A percentile compares a stretch with the other conserved stretches of the same genome.
phyloP scores from a whole-genome alignment of 1,140 invertebrate species.

The Drosophila bipectinata region DNA sequence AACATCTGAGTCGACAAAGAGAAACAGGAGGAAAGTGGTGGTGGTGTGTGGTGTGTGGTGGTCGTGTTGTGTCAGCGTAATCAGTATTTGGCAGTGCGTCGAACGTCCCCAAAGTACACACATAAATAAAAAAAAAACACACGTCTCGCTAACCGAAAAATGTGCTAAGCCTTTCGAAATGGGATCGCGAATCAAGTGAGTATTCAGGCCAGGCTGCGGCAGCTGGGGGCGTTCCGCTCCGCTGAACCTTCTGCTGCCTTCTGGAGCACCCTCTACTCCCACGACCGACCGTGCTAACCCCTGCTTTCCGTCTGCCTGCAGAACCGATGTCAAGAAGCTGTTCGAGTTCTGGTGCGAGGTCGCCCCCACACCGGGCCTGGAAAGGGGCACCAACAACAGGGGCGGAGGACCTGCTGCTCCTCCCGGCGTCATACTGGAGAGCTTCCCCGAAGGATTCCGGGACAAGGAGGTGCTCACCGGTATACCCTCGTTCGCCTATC shows the following conservation, averaged over 20 bases:
- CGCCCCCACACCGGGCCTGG: slow-evolving; percentile 85
- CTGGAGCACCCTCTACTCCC: slow-evolving; percentile 22
- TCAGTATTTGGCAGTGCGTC: slow-evolving; percentile 59
- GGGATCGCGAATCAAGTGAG: slow-evolving; percentile 82
- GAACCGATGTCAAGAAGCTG: slow-evolving; percentile 91
- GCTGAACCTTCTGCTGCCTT: slow-evolving; percentile 25
- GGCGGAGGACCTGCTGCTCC: slow-evolving; percentile 80
- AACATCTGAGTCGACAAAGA: slow-evolving; percentile 40
- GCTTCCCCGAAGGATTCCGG: slow-evolving; percentile 89
- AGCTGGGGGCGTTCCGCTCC: slow-evolving; percentile 74
- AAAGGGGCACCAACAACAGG: slow-evolving; percentile 63
- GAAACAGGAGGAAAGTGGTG: slow-evolving; percentile 50
- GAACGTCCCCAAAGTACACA: slow-evolving; percentile 32
- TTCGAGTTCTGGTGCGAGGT: slow-evolving; percentile 94
- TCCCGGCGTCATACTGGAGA: slow-evolving; percentile 87
- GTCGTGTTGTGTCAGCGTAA: slow-evolving; percentile 23
- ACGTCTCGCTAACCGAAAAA: slow-evolving; percentile 49
- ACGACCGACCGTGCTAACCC: slow-evolving; percentile 11
- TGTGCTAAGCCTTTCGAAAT: slow-evolving; percentile 68
- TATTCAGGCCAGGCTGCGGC: slow-evolving; percentile 42
- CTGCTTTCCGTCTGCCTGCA: slow-evolving; percentile 70
- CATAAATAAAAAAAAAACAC: slow-evolving; percentile 50
- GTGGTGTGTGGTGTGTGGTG: not conserved
- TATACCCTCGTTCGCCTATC: slow-evolving; percentile 93
- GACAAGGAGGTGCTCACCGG: slow-evolving; percentile 90